Evolutionary conservation across 2,888 invertebrate genomes (phyloP).

Genomic region (Isoperla grammatica): DNA sequence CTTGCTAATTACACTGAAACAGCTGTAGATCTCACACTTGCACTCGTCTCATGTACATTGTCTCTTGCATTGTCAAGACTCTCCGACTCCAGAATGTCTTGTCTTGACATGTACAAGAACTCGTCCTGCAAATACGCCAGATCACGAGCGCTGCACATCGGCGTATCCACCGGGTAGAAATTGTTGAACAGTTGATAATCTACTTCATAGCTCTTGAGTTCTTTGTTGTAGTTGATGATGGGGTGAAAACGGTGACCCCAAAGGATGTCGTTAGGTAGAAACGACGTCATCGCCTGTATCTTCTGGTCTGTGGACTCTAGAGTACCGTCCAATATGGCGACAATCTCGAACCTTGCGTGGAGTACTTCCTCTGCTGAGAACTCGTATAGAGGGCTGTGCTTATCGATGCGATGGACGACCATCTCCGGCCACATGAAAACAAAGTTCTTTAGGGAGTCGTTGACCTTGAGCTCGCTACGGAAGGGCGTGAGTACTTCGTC

Average conservation of each 20-base stretch:
- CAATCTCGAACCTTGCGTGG: constrained; percentile 67
- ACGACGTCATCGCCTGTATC: constrained; percentile 69
- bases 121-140: background rate
- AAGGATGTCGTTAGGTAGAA: background rate
- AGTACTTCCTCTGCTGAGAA: constrained; percentile 72
- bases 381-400: constrained; percentile 69
- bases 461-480: background rate
- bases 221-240: background rate
- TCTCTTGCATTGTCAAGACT: background rate
- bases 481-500: constrained; percentile 9
- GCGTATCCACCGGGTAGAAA: background rate
- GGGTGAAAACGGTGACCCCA: background rate
- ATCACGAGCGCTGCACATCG: background rate
- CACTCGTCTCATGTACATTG: no score
- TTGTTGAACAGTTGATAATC: background rate
- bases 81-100: background rate
- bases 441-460: constrained; percentile 42
- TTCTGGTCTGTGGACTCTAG: constrained; percentile 69
- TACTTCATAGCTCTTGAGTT: background rate
- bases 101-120: background rate
- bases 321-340: constrained; percentile 75
- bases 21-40: no score
- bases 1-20: no score
- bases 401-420: constrained; percentile 75
- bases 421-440: constrained; percentile 85